Percentiles rank a stretch among this genome's conserved stretches.
Evolutionary conservation across 2,113 vertebrate genomes (phyloP).

Genomic region (Cynocephalus volans): DNA sequence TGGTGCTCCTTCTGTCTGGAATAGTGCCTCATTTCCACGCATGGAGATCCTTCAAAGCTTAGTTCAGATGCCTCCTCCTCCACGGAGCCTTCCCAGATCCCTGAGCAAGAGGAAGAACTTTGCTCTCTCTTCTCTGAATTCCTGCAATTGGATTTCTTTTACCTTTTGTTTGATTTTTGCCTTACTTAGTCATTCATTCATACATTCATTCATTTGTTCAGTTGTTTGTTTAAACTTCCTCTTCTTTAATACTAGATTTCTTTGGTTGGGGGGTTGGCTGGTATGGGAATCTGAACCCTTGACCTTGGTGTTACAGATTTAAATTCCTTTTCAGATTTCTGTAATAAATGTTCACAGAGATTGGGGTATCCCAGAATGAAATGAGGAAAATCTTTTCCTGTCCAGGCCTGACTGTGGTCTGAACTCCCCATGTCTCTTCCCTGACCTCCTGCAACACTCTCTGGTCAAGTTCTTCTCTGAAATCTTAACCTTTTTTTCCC

Average conservation of each 20-base stretch:
- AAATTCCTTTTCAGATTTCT: background rate
- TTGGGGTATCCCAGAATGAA: background rate
- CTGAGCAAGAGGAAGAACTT: background rate
- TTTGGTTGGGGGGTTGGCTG: too few relatives aligned
- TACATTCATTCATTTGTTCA: background rate
- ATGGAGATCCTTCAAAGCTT: too few relatives aligned
- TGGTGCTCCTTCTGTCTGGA: too few relatives aligned
- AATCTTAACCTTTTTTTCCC: too few relatives aligned
- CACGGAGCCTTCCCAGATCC: background rate
- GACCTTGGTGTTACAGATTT: background rate
- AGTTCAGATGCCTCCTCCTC: too few relatives aligned
- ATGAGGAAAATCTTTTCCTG: background rate
- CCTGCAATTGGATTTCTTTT: background rate
- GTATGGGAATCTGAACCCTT: too few relatives aligned
- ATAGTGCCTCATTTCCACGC: too few relatives aligned
- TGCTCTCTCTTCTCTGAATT: background rate
- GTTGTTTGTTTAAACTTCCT: background rate
- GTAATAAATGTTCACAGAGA: background rate
- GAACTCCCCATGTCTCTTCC: too few relatives aligned
- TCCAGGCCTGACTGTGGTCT: too few relatives aligned
- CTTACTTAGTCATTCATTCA: background rate
- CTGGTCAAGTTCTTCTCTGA: too few relatives aligned
- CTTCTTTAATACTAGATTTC: background rate
- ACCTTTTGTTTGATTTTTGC: background rate
- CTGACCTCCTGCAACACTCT: too few relatives aligned